Conservation (phyloP, 2,797 vertebrate species). For the Thripadectes ignobilis region DNA sequence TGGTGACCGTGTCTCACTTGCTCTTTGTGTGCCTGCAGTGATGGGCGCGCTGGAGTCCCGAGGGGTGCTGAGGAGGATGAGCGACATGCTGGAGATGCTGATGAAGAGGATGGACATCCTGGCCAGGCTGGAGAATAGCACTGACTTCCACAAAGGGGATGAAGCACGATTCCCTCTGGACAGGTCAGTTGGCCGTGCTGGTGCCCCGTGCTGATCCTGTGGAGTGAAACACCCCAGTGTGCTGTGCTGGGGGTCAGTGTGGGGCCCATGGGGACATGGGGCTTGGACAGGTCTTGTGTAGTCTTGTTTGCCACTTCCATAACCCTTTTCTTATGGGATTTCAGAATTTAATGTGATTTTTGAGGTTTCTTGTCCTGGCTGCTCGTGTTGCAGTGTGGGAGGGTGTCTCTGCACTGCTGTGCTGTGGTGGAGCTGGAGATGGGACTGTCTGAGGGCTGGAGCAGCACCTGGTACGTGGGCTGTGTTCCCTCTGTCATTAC, state of each 20-base stretch:
- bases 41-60: slow-evolving; percentile 88
- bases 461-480: neutral
- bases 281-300: neutral
- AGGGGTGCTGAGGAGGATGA: slow-evolving; percentile 90
- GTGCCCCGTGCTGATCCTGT: accelerated
- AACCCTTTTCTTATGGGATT: neutral
- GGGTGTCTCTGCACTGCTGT: accelerated
- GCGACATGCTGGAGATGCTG: slow-evolving; percentile 93
- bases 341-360: neutral
- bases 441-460: accelerated
- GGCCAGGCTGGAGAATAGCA: slow-evolving; percentile 87
- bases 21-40: slow-evolving; percentile 77
- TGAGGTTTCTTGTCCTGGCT: neutral
- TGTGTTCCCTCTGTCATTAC: neutral
- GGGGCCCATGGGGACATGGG: accelerated
- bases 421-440: neutral
- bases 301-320: neutral
- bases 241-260: neutral
- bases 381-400: accelerated
- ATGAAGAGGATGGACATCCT: slow-evolving; percentile 89
- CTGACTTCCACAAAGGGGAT: slow-evolving; percentile 81
- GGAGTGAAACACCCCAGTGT: accelerated
- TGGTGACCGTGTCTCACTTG: neutral
- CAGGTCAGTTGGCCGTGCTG: slow-evolving; percentile 76
- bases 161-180: slow-evolving; percentile 79